A percentile compares a stretch with the other conserved stretches of the same genome.
phyloP scores from a whole-genome alignment of 2,797 vertebrate genomes.

The Phalloptychus januarius region DNA sequence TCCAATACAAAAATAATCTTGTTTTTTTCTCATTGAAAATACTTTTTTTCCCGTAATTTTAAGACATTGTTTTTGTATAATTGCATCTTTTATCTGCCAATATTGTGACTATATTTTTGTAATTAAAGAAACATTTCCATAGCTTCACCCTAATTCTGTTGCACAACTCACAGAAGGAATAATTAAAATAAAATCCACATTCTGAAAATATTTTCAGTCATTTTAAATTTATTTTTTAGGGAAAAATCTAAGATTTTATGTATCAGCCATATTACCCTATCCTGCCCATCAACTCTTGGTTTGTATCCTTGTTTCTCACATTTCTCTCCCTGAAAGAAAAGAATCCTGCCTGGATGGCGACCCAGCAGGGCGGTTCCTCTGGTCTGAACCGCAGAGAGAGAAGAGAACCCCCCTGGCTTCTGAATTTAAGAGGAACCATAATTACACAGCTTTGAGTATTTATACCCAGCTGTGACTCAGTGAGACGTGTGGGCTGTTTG shows the following conservation, averaged over 20 bases:
- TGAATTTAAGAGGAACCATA: conserved; percentile 71
- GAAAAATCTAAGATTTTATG: too few relatives aligned
- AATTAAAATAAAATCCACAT: too few relatives aligned
- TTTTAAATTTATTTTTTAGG: too few relatives aligned
- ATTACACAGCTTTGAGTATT: conserved; percentile 75
- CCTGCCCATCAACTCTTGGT: not conserved
- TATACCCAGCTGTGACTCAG: conserved; percentile 74
- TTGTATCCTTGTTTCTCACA: conserved; percentile 1
- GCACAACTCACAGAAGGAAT: too few relatives aligned
- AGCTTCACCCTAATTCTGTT: too few relatives aligned
- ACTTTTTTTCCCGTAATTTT: too few relatives aligned
- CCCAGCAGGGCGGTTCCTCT: conserved; percentile 51
- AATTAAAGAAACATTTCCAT: too few relatives aligned
- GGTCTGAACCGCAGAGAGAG: conserved; percentile 52
- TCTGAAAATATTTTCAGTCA: too few relatives aligned
- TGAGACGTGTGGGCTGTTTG: conserved; percentile 58
- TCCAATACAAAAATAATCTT: too few relatives aligned
- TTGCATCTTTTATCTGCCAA: not conserved
- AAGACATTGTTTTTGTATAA: too few relatives aligned
- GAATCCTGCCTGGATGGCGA: conserved; percentile 10
- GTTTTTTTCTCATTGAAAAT: too few relatives aligned
- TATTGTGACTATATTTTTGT: not conserved
- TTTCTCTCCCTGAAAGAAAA: conserved; percentile 7
- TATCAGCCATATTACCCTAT: too few relatives aligned
- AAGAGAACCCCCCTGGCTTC: conserved; percentile 45